Conservation (phyloP, 92 coral and sea anemone species). For the Actinernus sp. region DNA sequence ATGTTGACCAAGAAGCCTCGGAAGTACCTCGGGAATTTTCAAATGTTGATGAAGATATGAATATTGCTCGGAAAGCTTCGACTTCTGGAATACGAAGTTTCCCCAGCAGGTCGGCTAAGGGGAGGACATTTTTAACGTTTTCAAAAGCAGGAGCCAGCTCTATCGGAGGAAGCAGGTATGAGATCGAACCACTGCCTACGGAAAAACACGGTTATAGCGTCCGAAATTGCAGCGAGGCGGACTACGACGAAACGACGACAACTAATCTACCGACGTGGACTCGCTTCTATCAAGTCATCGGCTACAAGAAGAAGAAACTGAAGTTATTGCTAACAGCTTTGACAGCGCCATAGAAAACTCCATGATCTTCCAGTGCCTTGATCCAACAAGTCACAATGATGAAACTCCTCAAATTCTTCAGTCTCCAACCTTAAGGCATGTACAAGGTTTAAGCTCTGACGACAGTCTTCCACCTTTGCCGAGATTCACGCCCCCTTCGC, state of each 20-base stretch:
- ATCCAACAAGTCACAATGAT: background rate
- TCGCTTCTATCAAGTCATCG: no score
- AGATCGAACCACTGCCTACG: background rate
- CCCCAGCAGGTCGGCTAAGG: background rate
- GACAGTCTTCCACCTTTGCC: slow-evolving; percentile 69
- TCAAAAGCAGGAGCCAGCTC: background rate
- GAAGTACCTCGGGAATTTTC: background rate
- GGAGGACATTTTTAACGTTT: background rate
- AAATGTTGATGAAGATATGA: background rate
- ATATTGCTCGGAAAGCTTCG: no score
- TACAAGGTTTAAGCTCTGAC: slow-evolving; percentile 17
- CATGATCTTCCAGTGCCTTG: background rate
- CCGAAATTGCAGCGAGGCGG: background rate
- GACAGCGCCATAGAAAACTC: background rate
- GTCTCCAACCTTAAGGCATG: background rate
- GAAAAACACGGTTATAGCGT: background rate
- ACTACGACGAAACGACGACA: background rate
- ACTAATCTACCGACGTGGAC: no score
- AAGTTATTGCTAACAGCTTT: background rate
- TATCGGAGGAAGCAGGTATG: background rate
- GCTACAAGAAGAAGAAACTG: no score
- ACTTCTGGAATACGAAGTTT: no score
- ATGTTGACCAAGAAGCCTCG: background rate
- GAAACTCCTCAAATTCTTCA: background rate
- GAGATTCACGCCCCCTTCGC: slow-evolving; percentile 55